Evolutionary conservation across 2,888 invertebrate species (phyloP).

Genomic region (Peribatodes rhomboidaria): DNA sequence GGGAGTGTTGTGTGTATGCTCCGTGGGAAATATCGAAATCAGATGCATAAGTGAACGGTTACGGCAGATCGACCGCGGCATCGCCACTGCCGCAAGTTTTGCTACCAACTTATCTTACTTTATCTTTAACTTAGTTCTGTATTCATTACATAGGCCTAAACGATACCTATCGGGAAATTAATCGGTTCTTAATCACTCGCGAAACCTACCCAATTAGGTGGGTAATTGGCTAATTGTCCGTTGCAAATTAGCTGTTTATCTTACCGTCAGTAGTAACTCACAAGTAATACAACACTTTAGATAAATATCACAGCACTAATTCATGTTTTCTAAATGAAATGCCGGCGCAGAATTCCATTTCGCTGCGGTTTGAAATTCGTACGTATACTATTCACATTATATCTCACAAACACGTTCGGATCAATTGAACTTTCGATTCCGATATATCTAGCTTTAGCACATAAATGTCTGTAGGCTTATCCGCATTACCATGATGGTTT

Average conservation of each 20-base stretch:
- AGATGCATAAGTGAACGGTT: constrained; percentile 28
- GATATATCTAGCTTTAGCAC: constrained; percentile 41
- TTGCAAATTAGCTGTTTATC: background rate
- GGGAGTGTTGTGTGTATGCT: background rate
- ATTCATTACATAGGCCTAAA: background rate
- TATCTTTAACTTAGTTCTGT: background rate
- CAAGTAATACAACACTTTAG: background rate
- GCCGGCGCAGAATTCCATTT: constrained; percentile 16
- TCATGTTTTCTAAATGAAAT: constrained; percentile 16
- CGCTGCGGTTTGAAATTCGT: constrained; percentile 33
- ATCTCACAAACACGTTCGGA: constrained; percentile 32
- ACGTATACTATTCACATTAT: constrained; percentile 22
- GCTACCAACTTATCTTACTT: background rate
- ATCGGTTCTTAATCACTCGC: constrained; percentile 8
- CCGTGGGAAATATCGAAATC: constrained; percentile 25
- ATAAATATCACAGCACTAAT: constrained; percentile 6
- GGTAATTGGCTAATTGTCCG: constrained; percentile 5
- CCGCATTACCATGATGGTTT: constrained; percentile 58
- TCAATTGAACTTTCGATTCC: constrained; percentile 41
- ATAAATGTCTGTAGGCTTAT: constrained; percentile 31
- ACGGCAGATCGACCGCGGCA: constrained; percentile 29
- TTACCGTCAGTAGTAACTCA: background rate
- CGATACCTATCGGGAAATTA: background rate
- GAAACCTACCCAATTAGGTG: constrained; percentile 10
- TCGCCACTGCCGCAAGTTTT: constrained; percentile 10